Conservation (phyloP, 2,888 invertebrate genomes). For the Dryadula phaetusa region DNA sequence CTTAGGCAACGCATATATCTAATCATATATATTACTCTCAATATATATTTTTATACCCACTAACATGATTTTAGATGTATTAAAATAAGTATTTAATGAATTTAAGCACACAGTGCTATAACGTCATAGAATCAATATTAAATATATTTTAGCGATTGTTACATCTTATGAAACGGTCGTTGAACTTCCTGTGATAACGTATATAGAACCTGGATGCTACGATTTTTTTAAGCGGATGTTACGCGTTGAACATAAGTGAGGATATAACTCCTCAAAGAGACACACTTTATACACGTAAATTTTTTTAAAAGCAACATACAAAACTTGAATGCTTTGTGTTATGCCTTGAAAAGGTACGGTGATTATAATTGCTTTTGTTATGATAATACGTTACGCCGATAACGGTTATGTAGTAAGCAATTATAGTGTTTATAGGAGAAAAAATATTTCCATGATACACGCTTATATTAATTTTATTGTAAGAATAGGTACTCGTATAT, state of each 20-base stretch:
- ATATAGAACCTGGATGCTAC: constrained; percentile 10
- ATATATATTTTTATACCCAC: too few species aligned
- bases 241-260: constrained; percentile 32
- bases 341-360: constrained; percentile 24
- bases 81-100: too few species aligned
- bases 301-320: constrained; percentile 20
- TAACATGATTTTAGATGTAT: too few species aligned
- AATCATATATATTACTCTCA: too few species aligned
- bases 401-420: constrained; percentile 1
- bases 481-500: too few species aligned
- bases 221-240: constrained; percentile 34
- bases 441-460: background rate
- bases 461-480: background rate
- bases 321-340: background rate
- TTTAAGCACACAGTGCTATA: too few species aligned
- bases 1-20: too few species aligned
- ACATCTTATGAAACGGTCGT: constrained; percentile 6
- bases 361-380: constrained; percentile 15
- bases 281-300: constrained; percentile 26
- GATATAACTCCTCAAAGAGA: constrained; percentile 34
- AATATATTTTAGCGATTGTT: background rate
- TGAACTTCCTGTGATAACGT: constrained; percentile 26
- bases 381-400: constrained; percentile 30
- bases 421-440: background rate
- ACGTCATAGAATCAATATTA: background rate